These are phyloP conservation scores for Podotricha telesiphe DNA, from an alignment of 2,888 invertebrate species.

Conservation along the genomic window DNA sequence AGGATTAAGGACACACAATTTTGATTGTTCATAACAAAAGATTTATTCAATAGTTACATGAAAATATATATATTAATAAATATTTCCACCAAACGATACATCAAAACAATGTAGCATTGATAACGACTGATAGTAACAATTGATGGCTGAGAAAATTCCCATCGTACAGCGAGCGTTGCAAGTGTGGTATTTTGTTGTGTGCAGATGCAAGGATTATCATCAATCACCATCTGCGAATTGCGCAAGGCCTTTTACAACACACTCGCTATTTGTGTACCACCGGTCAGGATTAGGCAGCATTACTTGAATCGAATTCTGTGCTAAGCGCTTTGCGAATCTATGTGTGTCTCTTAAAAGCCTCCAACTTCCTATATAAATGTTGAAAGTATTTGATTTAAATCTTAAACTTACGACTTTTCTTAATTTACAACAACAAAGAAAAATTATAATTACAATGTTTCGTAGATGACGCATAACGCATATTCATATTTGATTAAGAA, in stretches of 20 bases:
- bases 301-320: slow-evolving; percentile 80
- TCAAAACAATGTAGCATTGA: slow-evolving; percentile 37
- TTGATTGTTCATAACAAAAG: not conserved
- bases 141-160: slow-evolving; percentile 40
- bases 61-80: not conserved
- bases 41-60: not conserved
- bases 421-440: too few species aligned
- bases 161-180: slow-evolving; percentile 32
- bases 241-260: slow-evolving; percentile 75
- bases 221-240: slow-evolving; percentile 78
- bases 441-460: too few species aligned
- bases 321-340: slow-evolving; percentile 76
- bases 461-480: too few species aligned
- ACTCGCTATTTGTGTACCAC: slow-evolving; percentile 71
- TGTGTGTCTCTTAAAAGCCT: slow-evolving; percentile 64
- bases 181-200: slow-evolving; percentile 62
- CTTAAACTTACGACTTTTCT: too few species aligned
- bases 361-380: slow-evolving; percentile 49
- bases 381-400: not conserved
- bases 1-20: slow-evolving; percentile 7
- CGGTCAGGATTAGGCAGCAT: slow-evolving; percentile 77
- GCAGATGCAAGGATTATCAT: slow-evolving; percentile 75
- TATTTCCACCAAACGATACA: slow-evolving; percentile 14
- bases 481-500: too few species aligned
- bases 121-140: slow-evolving; percentile 38